These are phyloP conservation scores for Isoperla grammatica DNA, from an alignment of 2,888 invertebrate genomes.

Conservation along the genomic window DNA sequence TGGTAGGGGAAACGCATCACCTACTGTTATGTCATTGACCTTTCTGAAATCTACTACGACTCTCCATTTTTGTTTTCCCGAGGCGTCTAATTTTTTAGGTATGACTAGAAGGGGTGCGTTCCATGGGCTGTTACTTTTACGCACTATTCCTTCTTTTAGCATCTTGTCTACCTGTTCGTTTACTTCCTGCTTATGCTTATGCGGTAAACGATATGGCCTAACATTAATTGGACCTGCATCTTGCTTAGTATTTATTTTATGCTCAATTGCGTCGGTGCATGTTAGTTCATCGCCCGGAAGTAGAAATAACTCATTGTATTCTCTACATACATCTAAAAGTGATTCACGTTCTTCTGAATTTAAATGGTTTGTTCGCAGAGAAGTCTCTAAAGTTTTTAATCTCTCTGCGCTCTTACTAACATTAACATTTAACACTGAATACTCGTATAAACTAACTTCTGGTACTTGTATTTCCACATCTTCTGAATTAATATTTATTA, in stretches of 20 bases:
- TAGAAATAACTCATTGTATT: conserved; percentile 36
- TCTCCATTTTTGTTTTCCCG: background rate
- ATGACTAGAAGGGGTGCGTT: conserved; percentile 8
- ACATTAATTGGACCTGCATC: conserved; percentile 31
- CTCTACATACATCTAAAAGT: background rate
- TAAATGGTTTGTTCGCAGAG: conserved; percentile 32
- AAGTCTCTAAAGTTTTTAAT: conserved; percentile 11
- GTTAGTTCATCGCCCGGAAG: conserved; percentile 36
- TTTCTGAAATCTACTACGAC: conserved; percentile 1
- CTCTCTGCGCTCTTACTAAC: conserved; percentile 19
- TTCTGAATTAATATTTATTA: background rate
- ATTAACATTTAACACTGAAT: conserved; percentile 31
- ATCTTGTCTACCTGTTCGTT: conserved; percentile 36
- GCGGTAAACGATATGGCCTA: conserved; percentile 36
- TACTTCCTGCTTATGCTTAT: conserved; percentile 37
- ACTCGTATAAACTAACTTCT: background rate
- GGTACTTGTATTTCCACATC: background rate
- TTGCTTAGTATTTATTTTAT: conserved; percentile 37
- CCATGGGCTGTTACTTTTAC: conserved; percentile 21
- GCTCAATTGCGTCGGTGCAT: conserved; percentile 36
- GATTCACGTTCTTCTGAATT: conserved; percentile 34
- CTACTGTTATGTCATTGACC: conserved; percentile 5
- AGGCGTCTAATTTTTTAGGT: conserved; percentile 9
- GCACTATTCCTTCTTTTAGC: conserved; percentile 36
- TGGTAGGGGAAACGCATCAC: background rate